Conservation (phyloP, 2,113 vertebrate species). For the Nestor notabilis region DNA sequence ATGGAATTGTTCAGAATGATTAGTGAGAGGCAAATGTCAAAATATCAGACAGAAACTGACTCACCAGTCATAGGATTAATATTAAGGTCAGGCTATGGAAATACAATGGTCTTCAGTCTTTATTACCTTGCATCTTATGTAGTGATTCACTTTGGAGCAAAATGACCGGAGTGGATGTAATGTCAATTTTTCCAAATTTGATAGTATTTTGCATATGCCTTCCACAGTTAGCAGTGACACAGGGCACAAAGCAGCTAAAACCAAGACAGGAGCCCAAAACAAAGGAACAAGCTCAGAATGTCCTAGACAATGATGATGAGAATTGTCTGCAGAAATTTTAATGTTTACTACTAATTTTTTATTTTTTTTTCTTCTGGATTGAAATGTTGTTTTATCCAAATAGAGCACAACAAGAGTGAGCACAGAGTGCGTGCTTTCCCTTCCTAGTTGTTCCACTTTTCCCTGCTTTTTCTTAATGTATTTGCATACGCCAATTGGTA, state of each 20-base stretch:
- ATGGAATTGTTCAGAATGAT: slow-evolving; percentile 49
- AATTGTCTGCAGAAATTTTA: neutral
- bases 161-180: neutral
- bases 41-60: slow-evolving; percentile 63
- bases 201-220: neutral
- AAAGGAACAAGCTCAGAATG: slow-evolving; percentile 25
- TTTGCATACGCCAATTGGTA: neutral
- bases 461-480: neutral
- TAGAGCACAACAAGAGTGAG: neutral
- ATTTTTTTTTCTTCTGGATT: neutral
- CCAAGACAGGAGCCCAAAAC: neutral
- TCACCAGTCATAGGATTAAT: slow-evolving; percentile 40
- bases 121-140: slow-evolving; percentile 14
- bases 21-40: slow-evolving; percentile 55
- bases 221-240: neutral
- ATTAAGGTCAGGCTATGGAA: slow-evolving; percentile 47
- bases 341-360: neutral
- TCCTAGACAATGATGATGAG: neutral
- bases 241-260: slow-evolving; percentile 3
- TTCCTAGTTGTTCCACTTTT: neutral
- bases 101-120: neutral
- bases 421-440: neutral
- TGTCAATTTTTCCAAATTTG: slow-evolving; percentile 7
- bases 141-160: slow-evolving; percentile 1
- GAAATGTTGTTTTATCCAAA: neutral